Evolutionary conservation across 2,113 vertebrate species (phyloP), one percentile per base, ranked within the genome.

Genomic region (Orthonyx spaldingii): DNA sequence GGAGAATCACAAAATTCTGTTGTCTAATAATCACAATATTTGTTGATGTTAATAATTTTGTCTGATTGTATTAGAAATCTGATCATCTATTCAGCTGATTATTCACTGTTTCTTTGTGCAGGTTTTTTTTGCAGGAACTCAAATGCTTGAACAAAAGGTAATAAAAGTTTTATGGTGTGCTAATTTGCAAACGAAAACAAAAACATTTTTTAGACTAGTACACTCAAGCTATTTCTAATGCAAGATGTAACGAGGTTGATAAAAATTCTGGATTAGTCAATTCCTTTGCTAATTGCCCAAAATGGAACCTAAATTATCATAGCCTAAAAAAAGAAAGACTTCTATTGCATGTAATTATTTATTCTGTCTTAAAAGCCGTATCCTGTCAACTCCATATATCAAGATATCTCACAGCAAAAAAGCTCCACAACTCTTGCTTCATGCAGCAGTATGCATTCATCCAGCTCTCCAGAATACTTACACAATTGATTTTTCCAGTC

Each of bases 401-500:
- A 70, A 86, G 37, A 42, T 3, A 69, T 6, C 39, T 79, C 42
- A 72, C 7, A 61, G 32, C 21, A 89, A 81, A 77, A 78, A 52
- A 44, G 1, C 0, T 4, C 32, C 47, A 41, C 24, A 81, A 8
- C 21, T 90, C 46, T 37, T 56, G 50, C 32, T 42, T 71, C 28
- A 75, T 20, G 20, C 57, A 84, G 49, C 44, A 75, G 47, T 10
- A 47, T 3, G 1, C n/a, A 75, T 72, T 90, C 47, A 64, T 41
- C 28, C 52, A 90, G 3, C 35, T 64, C 30, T 63, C 26, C 59
- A 79, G 35, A 91, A 76, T 97, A 99, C 99, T 99, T 97, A 99
- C 99, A 98, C 97, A 59, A 99, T 98, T 90, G 99, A 60, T 85
- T 99, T 99, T 96, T 99, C 99, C 95, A 98, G 89, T 74, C 99